Base-by-base conservation (phyloP, 2,888 invertebrate species). In the Noctua comes region DNA sequence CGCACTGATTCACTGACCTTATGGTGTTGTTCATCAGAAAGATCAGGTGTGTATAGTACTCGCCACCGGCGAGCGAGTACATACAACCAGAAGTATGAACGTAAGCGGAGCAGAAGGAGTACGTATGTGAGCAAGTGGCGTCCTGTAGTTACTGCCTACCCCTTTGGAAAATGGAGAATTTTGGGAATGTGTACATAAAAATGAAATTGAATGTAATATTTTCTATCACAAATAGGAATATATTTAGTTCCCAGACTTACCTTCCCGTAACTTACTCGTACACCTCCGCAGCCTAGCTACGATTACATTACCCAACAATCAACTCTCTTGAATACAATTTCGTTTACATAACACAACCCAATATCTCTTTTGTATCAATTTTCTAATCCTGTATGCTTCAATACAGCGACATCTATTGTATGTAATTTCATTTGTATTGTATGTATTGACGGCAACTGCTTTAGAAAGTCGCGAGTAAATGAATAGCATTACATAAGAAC, bases 401-500 rank as follows among this genome's bases (percentile, higher is more conserved):
- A 57, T 77, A 40, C 31, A 77, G 65, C 51, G 54, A 36, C 73
- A 59, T 68, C 21, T 57, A 83, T 72, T 81, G 71, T 76, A 76
- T 76, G 73, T 68, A 36, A 82, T 57, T 70, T 73, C 64, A 59
- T 71, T 68, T 70, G 68, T 59, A 72, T 70, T 75, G 73, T 73
- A 65, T 57, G 66, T 62, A 74, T 65, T 59, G 70, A 64, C 51
- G 69, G 65, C 82, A 59, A 57, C 69, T 36, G 68, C 43, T 76
- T 83, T 85, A 83, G 84, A 85, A 85, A 85, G 84, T 73, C 57
- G 10, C 16, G 31, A 72, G 69, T 74, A 64, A 79, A 83, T 71
- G 18, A 71, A 77, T 54, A 40, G 24, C 51, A 57, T 85, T 76
- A 79, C 51, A 73, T 72, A 62, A 83, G 1, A 76, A 86, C 86